Percentiles rank a stretch among this genome's conserved stretches.
Evolutionary conservation across 2,888 invertebrate species (phyloP).

Genomic region (Phengaris arion): DNA sequence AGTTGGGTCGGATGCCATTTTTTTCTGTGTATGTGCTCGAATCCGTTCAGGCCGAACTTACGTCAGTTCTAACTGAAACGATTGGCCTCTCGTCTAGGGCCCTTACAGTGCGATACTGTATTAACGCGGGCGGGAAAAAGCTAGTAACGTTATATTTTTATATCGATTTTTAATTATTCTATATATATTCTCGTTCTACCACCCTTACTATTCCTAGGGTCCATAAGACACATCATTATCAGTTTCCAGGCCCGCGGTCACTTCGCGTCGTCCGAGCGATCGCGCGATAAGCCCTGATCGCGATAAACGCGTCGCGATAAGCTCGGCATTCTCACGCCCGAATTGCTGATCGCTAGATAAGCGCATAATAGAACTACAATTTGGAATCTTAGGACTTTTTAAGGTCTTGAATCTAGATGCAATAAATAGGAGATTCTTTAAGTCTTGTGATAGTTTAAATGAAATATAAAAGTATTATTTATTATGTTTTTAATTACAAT

Average conservation of each 20-base stretch:
- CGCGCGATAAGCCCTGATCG: constrained; percentile 41
- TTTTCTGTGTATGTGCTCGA: too few relatives aligned
- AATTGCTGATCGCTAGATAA: constrained; percentile 42
- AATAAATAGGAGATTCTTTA: constrained; percentile 5
- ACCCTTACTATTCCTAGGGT: constrained; percentile 3
- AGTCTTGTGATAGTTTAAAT: too few relatives aligned
- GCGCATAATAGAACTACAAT: constrained; percentile 29
- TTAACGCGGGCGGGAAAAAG: too few relatives aligned
- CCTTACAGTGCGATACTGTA: too few relatives aligned
- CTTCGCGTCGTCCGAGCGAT: constrained; percentile 6
- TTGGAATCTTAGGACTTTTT: constrained; percentile 22
- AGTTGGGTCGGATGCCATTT: too few relatives aligned
- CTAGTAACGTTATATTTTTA: too few relatives aligned
- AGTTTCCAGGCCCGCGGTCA: constrained; percentile 6
- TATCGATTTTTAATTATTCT: not conserved
- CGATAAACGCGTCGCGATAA: constrained; percentile 45
- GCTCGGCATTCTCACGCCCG: constrained; percentile 43
- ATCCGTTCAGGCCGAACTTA: too few relatives aligned
- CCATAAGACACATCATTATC: constrained; percentile 10
- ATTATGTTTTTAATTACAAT: too few relatives aligned
- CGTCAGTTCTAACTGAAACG: too few relatives aligned
- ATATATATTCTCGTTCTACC: not conserved
- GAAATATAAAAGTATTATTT: too few relatives aligned
- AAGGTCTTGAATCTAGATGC: constrained; percentile 5
- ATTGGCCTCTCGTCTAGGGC: too few relatives aligned